These are phyloP conservation scores for Podarcis siculus DNA, from an alignment of 2,797 vertebrate genomes.

Conservation along the genomic window DNA sequence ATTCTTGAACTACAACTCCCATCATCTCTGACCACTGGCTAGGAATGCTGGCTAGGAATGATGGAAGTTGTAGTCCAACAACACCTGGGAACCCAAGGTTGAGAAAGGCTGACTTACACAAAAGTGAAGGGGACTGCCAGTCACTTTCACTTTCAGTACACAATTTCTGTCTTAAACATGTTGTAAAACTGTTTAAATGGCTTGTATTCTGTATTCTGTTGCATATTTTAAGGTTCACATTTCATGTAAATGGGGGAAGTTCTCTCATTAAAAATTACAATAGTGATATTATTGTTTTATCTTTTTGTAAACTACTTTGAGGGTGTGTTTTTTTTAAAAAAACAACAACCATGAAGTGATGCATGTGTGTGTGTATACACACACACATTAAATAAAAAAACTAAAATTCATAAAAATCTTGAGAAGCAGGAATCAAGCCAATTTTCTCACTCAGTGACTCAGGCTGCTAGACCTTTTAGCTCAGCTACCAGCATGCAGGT, in stretches of 20 bases:
- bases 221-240: background rate
- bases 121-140: too few species aligned
- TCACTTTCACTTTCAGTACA: background rate
- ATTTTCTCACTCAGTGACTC: constrained; percentile 30
- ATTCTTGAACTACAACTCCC: too few species aligned
- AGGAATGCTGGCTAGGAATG: too few species aligned
- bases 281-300: background rate
- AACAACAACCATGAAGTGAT: too few species aligned
- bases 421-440: constrained; percentile 63
- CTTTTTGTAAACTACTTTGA: too few species aligned
- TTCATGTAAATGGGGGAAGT: background rate
- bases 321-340: too few species aligned
- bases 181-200: background rate
- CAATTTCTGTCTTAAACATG: background rate
- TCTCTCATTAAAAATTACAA: background rate
- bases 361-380: too few species aligned
- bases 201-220: background rate
- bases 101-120: background rate
- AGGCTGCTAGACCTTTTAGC: constrained; percentile 28
- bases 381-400: too few species aligned
- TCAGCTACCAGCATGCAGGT: constrained; percentile 59
- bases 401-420: constrained; percentile 27
- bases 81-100: too few species aligned
- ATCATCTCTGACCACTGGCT: too few species aligned
- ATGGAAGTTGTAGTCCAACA: too few species aligned